Evolutionary conservation across 2,113 vertebrate genomes (phyloP), one percentile per base, ranked within the genome.

Genomic region (Picathartes gymnocephalus): DNA sequence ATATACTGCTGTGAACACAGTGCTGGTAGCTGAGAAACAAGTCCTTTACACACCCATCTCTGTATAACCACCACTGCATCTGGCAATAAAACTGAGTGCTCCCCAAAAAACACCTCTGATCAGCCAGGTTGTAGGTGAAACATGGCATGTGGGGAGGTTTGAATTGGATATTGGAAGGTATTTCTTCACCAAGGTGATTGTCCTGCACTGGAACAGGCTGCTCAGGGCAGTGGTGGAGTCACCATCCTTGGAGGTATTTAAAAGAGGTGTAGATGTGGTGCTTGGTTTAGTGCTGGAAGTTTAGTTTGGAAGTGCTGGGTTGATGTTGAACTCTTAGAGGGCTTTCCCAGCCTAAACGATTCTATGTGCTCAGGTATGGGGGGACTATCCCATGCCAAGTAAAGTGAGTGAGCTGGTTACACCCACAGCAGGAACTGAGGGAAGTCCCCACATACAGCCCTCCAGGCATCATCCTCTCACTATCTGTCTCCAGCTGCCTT

Each of bases 331-430:
- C 74, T 54, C 56, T 58, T 17, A n/a, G 15, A 53, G 8, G 13
- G 31, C 24, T 71, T 56, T 64, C 71, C 57, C 30, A 80, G 7
- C 1, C 2, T 30, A 24, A 39, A 30, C 23, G 47, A 35, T 40
- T 35, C 35, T 27, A 0, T 48, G 4, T 54, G 50, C 19, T 53
- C 18, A 25, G 50, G 10, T 28, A 5, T 0, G 28, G 45, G 17
- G 37, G 7, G 4, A 39, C 48, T 13, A 6, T 30, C 40, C 40
- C 24, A 24, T 0, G 1, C 11, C 22, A 44, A 31, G 33, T 0
- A 0, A 68, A 51, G 28, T 2, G 16, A 51, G 15, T 3, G 33
- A 81, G n/a, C 11, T 37, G 31, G 30, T 69, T 53, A 45, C 17
- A 54, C 6, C 7, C 51, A 25, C 30, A 58, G 18, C 23, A 71